Percentiles rank a stretch among this genome's conserved stretches.
phyloP scores from a whole-genome alignment of 2,113 vertebrate genomes.

The Marmota flaviventris region DNA sequence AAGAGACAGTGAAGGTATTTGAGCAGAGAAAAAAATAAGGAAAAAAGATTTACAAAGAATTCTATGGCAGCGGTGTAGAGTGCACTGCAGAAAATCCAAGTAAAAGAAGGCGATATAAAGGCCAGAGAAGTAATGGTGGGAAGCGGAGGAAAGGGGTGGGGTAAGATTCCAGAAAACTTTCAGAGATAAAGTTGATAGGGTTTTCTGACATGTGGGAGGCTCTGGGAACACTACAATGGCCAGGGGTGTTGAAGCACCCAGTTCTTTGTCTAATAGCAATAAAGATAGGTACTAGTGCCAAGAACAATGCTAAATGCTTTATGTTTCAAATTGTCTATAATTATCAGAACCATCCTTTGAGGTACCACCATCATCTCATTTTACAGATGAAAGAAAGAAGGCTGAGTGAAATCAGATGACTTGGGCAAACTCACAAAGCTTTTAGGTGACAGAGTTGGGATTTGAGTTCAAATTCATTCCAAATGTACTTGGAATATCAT shows the following conservation, averaged over 20 bases:
- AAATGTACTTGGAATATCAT: neutral
- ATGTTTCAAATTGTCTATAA: neutral
- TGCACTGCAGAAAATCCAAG: neutral
- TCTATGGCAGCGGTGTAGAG: neutral
- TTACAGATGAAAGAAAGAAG: neutral
- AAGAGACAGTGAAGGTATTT: neutral
- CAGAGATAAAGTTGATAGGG: neutral
- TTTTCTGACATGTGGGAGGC: neutral
- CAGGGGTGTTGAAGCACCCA: neutral
- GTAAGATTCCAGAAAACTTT: neutral
- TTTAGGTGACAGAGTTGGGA: neutral
- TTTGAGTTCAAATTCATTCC: neutral
- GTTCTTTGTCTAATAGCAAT: neutral
- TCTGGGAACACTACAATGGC: neutral
- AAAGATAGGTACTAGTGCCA: neutral
- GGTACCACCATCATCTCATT: neutral
- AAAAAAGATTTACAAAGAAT: neutral
- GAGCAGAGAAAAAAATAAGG: neutral
- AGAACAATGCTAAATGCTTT: neutral
- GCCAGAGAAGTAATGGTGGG: neutral
- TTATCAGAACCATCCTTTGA: neutral
- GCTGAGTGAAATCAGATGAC: neutral
- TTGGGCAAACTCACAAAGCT: neutral
- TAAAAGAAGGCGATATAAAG: neutral
- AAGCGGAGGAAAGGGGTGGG: neutral